Percentiles rank a stretch among this genome's conserved stretches.
Evolutionary conservation across 2,797 vertebrate genomes (phyloP).

Genomic region (Tragopan temminckii): DNA sequence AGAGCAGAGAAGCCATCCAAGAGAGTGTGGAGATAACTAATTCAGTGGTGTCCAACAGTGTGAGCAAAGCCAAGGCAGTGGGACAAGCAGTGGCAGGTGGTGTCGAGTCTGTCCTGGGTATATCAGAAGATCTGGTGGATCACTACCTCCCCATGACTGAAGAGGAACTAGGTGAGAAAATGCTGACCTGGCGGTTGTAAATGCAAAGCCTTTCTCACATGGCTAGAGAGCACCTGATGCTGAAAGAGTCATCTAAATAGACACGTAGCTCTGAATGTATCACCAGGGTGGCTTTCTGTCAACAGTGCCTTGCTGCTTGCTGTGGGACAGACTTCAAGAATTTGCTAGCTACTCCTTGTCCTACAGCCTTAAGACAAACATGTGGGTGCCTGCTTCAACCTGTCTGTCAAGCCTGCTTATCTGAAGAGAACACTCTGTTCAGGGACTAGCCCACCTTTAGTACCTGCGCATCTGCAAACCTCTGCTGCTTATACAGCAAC

Average conservation of each 20-base stretch:
- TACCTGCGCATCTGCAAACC: not conserved
- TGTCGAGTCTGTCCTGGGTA: constrained; percentile 86
- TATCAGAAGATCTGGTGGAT: constrained; percentile 90
- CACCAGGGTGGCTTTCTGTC: not conserved
- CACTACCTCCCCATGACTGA: constrained; percentile 92
- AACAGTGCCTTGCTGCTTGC: not conserved
- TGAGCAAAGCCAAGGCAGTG: constrained; percentile 80
- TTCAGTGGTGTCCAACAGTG: constrained; percentile 82
- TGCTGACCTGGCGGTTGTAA: not conserved
- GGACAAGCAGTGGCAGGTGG: constrained; percentile 86
- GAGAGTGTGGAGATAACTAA: constrained; percentile 87
- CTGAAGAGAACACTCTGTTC: not conserved
- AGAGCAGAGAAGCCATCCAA: constrained; percentile 82
- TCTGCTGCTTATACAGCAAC: not conserved
- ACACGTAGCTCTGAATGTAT: constrained; percentile 25
- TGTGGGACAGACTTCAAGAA: not conserved
- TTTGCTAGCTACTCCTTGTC: not conserved
- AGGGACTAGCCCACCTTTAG: not conserved
- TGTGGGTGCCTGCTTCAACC: not conserved
- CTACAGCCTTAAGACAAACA: not conserved
- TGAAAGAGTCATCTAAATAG: not conserved
- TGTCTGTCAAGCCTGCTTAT: not conserved
- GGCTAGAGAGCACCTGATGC: not conserved
- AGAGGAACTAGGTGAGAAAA: constrained; percentile 91
- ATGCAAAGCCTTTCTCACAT: not conserved